Base-by-base conservation (phyloP, 2,888 invertebrate genomes). In the Sarcophaga variegata region DNA sequence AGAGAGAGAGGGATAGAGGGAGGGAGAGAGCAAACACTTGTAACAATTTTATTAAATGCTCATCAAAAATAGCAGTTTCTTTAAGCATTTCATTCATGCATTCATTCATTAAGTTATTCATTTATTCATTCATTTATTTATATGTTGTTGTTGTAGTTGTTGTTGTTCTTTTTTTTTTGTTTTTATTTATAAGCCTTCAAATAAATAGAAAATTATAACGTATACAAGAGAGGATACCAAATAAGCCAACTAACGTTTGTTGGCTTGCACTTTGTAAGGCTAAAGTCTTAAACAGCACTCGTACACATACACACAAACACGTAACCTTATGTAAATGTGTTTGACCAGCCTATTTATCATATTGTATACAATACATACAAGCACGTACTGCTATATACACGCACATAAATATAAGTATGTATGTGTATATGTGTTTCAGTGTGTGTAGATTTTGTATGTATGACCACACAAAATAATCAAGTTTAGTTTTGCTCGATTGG, bases 401-500 rank as follows among this genome's bases (percentile, higher is more conserved):
- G 77, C 60, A 77, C 72, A 59, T 47, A 47, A 22, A 22, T 22
- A 75, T n/a, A 64, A 1, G 11, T 5, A 10, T 3, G 11, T 6
- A 1, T 45, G 17, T 37, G 11, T 20, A 25, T 75, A 54, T 20
- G 37, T 64, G 25, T 54, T n/a, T n/a, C 6, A n/a, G 25, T 54
- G 47, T 5, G 59, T 72, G 25, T 37, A 37, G 37, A 37, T 74
- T 74, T 64, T 66, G n/a, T 45, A 62, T 47, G 69, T 83, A 79
- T 83, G 81, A 91, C 92, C 92, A 89, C 92, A 91, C 87, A 89
- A 92, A 92, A 92, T 93, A 92, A 92, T 92, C 93, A 92, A 91
- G 93, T 93, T 92, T 91, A 91, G 92, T 92, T 83, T 91, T 91
- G 91, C 91, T 91, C 92, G 92, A 92, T 93, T 93, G 92, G 90